Evolutionary conservation across 1,140 invertebrate species (phyloP), one percentile per base, ranked within the genome.

Genomic region (Ylistrum balloti): DNA sequence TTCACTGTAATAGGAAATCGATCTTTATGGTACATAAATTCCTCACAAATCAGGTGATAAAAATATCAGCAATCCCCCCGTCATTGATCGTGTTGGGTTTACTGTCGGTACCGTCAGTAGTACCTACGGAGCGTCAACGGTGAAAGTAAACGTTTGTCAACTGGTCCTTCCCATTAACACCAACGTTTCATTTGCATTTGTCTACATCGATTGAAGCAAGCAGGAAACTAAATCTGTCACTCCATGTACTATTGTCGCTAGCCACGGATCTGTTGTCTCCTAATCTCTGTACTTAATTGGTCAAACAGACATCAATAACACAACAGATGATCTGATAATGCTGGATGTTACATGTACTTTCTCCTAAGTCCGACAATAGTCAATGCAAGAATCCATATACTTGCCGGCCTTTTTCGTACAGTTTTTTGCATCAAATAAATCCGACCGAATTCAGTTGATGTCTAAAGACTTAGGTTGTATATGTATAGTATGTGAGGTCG

Each of bases 1-100:
- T 74, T 74, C 56, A 74, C 22, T 74, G 56, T 28, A 74, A 74
- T n/a, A 74, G n/a, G 56, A 45, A 74, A 74, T 74, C 56, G n/a
- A 74, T 74, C 56, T 74, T 74, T 74, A 74, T 74, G 56, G 56
- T 74, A 9, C 15, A 74, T 74, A 28, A 3, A 74, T 28, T n/a
- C 17, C 56, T 74, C 56, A 74, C 2, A 5, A n/a, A 28, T 74
- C 28, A 11, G 56, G 56, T 74, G 28, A 74, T 74, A 74, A 74
- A 74, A n/a, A 74, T n/a, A 28, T 74, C 56, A 74, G 13, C 56
- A n/a, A 22, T 74, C 28, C n/a, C n/a, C 2, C 22, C 17, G 22
- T n/a, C 56, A 74, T 74, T n/a, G 56, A 74, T 74, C 56, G 56
- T 1, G 56, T 74, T n/a, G 56, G 28, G 22, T n/a, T 74, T 74